These are phyloP conservation scores for Oreochromis grahami DNA, from an alignment of 2,797 vertebrate species.

Conservation along the genomic window DNA sequence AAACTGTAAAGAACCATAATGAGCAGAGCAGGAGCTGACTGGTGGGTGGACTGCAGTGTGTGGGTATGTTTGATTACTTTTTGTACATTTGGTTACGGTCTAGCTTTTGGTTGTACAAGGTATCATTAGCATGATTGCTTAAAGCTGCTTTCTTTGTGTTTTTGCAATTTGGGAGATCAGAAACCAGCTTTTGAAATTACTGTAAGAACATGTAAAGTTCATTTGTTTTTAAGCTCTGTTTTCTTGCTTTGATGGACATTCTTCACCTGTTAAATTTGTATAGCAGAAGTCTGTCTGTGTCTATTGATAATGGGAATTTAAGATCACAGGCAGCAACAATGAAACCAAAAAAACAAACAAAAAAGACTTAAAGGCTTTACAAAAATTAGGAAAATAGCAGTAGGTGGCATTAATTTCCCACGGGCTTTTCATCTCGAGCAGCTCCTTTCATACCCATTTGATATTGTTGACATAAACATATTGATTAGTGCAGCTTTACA, in stretches of 20 bases:
- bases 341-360: neutral
- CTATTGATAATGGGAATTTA: neutral
- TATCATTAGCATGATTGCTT: neutral
- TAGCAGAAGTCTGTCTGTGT: neutral
- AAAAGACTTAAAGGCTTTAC: neutral
- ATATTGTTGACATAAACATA: conserved; percentile 29
- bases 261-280: neutral
- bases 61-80: neutral
- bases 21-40: neutral
- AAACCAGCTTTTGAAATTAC: neutral
- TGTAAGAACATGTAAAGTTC: neutral
- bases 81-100: neutral
- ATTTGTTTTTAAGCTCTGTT: neutral
- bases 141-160: neutral
- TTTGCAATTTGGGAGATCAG: neutral
- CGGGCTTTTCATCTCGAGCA: neutral
- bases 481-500: conserved; percentile 23
- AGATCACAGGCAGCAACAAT: neutral
- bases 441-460: conserved; percentile 3
- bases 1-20: neutral
- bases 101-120: neutral
- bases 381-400: neutral
- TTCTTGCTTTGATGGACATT: neutral
- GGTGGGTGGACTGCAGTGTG: neutral
- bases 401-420: neutral